These are phyloP conservation scores for Limenitis camilla DNA, from an alignment of 2,888 invertebrate genomes.

Conservation along the genomic window DNA sequence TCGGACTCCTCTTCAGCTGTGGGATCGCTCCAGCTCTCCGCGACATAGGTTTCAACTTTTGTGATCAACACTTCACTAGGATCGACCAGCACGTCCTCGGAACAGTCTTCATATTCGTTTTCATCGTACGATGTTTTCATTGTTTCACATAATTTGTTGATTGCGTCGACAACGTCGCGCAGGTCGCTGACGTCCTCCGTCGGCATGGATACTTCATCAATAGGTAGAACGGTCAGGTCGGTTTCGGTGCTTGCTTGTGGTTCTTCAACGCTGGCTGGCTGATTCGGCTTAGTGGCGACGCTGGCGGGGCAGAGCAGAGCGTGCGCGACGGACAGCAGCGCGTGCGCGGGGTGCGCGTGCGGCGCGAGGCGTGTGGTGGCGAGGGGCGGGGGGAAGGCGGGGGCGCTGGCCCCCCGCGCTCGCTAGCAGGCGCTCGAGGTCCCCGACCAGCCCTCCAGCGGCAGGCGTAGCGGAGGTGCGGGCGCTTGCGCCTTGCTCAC, in stretches of 20 bases:
- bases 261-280: conserved; percentile 11
- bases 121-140: conserved; percentile 60
- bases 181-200: conserved; percentile 57
- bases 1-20: conserved; percentile 30
- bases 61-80: conserved; percentile 38
- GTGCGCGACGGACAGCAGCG: conserved; percentile 52
- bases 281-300: conserved; percentile 16
- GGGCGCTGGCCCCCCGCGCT: conserved; percentile 55
- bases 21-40: conserved; percentile 35
- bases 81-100: conserved; percentile 29
- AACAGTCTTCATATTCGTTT: conserved; percentile 20
- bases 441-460: conserved; percentile 73
- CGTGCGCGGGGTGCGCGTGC: conserved; percentile 51
- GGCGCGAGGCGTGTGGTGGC: conserved; percentile 33
- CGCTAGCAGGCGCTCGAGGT: conserved; percentile 72
- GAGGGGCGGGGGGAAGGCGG: conserved; percentile 26
- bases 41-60: conserved; percentile 35
- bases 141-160: conserved; percentile 64
- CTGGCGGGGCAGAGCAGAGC: conserved; percentile 39
- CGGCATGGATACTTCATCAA: conserved; percentile 45
- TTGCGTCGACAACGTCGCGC: conserved; percentile 66
- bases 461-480: conserved; percentile 73
- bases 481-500: conserved; percentile 77
- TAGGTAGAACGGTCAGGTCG: conserved; percentile 36
- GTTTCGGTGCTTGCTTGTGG: not conserved